A percentile compares a stretch with the other conserved stretches of the same genome.
phyloP scores from a whole-genome alignment of 2,113 vertebrate genomes.

The Perccottus glenii region DNA sequence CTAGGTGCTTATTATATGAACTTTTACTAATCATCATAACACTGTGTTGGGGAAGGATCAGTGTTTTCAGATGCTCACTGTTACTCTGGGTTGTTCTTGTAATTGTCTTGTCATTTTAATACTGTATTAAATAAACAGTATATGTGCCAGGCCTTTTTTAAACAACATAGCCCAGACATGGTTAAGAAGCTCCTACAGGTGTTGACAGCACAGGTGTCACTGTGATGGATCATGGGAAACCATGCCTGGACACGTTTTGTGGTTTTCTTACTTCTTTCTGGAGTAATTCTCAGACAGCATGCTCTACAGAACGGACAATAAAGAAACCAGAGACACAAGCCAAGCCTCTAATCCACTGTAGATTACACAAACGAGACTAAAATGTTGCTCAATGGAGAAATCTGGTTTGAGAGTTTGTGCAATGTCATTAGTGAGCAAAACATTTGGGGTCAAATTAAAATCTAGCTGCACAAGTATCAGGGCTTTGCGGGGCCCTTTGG shows the following conservation, averaged over 20 bases:
- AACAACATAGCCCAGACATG: not conserved
- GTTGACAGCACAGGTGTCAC: slow-evolving; percentile 48
- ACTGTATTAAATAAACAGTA: not conserved
- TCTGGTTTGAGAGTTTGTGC: slow-evolving; percentile 10
- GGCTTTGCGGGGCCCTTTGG: not conserved
- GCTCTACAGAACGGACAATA: slow-evolving; percentile 4
- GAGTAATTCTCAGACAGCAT: slow-evolving; percentile 25
- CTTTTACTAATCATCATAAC: not conserved
- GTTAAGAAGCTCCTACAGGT: slow-evolving; percentile 27
- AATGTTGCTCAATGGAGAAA: slow-evolving; percentile 21
- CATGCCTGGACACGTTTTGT: slow-evolving; percentile 52
- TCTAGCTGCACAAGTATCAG: not conserved
- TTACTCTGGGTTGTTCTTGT: too few species aligned
- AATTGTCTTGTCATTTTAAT: not conserved
- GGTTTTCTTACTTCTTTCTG: slow-evolving; percentile 41
- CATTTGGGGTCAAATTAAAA: not conserved
- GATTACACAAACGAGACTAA: slow-evolving; percentile 29
- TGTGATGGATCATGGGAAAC: slow-evolving; percentile 28
- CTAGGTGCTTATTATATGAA: slow-evolving; percentile 1
- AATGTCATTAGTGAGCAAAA: not conserved
- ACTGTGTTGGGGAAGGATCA: not conserved
- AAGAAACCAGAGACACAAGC: slow-evolving; percentile 23
- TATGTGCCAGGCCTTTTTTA: not conserved
- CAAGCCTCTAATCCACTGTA: slow-evolving; percentile 1
- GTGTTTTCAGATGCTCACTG: too few species aligned